These are phyloP conservation scores for Tichodroma muraria DNA, from an alignment of 2,113 vertebrate species.

Conservation along the genomic window DNA sequence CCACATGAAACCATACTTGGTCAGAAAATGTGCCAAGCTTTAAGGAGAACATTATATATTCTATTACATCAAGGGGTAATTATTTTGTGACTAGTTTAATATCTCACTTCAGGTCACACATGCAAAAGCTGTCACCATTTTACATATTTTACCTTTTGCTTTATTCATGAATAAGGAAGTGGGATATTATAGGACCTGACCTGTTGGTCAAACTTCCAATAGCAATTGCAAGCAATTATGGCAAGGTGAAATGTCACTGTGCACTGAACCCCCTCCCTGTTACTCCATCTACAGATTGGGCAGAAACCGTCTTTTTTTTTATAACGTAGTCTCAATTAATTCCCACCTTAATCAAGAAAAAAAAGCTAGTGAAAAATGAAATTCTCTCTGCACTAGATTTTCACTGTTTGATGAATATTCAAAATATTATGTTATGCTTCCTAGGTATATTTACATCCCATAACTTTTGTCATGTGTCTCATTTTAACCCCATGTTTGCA, in stretches of 20 bases:
- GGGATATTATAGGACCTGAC: background rate
- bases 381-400: background rate
- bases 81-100: background rate
- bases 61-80: background rate
- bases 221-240: background rate
- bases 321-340: background rate
- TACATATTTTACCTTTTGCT: background rate
- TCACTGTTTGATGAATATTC: background rate
- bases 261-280: background rate
- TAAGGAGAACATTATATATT: background rate
- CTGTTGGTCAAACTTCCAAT: background rate
- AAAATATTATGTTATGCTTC: background rate
- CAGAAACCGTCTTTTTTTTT: background rate
- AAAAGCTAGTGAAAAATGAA: fast-evolving
- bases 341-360: background rate
- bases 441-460: background rate
- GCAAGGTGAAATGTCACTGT: background rate
- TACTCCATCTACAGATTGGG: background rate
- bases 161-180: background rate
- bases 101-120: background rate
- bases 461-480: background rate
- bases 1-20: background rate
- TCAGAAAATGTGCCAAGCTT: background rate
- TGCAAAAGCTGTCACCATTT: background rate
- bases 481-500: background rate